Evolutionary conservation across 2,888 invertebrate genomes (phyloP), one percentile per base, ranked within the genome.

Genomic region (Drosophila greeni): DNA sequence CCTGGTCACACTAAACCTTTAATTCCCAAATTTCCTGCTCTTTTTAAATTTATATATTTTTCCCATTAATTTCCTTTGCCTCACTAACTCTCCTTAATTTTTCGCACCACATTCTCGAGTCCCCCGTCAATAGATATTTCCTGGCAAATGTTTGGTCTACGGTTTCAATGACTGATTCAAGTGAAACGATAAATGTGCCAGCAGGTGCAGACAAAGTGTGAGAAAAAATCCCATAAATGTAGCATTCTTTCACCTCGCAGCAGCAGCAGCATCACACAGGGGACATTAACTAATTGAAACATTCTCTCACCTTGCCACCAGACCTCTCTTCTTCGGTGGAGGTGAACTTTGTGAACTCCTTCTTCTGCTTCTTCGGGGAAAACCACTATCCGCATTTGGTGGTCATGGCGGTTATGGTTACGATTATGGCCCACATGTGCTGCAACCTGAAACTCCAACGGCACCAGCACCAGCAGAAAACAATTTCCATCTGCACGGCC

Each of bases 401-500:
- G 42, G 49, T 42, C 55, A 58, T 58, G 60, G 54, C 40, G 45
- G 59, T 49, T 66, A 67, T 57, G 61, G 56, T 49, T 71, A 62
- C 52, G 59, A 59, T 58, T 61, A 61, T 61, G 61, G 61, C 61
- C 48, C 61, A 61, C 61, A 62, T 62, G 61, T 49, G 61, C 69
- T 49, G 61, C 69, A 57, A 74, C 75, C 74, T 71, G 77, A 42
- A 42, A 67, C 77, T 56, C 47, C 59, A 14, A 49, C 51, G 12
- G 23, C 49, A 14, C 52, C 51, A 12, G 23, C 49, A 16, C 49
- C 49, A 45, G 23, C 40, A 45, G 56, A 67, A 67, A 67, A 79
- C 76, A 72, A 79, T 76, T 82, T 79, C 51, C 76, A 82, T 73
- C 79, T 71, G 69, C 64, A 65, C 59, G 61, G 74, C 72, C 70